A percentile compares a stretch with the other conserved stretches of the same genome.
Conservation (phyloP, 2,113 vertebrate species). For the Lepisosteus osseus region DNA sequence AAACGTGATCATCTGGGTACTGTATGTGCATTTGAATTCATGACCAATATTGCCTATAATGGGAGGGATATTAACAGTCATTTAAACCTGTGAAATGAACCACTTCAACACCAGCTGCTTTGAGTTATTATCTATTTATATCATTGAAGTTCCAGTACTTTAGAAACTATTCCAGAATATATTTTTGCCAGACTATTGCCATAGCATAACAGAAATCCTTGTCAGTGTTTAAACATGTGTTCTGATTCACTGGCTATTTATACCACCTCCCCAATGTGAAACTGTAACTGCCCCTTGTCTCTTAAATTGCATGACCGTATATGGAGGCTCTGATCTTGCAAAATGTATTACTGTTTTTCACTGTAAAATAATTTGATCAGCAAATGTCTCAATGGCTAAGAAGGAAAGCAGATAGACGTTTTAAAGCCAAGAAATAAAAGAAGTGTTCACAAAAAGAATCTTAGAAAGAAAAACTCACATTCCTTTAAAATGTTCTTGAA, state of each 20-base stretch:
- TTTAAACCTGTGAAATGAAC: too few species aligned
- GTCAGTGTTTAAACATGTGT: conserved; percentile 56
- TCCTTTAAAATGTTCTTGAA: not conserved
- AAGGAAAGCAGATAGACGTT: conserved; percentile 24
- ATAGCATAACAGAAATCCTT: conserved; percentile 48
- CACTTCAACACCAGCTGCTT: too few species aligned
- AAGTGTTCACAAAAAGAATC: conserved; percentile 31
- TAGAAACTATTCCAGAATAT: not conserved
- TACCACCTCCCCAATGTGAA: conserved; percentile 27
- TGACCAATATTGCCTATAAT: not conserved
- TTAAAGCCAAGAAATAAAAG: conserved; percentile 19
- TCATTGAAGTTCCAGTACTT: not conserved
- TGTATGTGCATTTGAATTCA: not conserved
- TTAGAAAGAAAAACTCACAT: conserved; percentile 18
- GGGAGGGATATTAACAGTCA: too few species aligned
- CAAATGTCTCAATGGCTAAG: conserved; percentile 9
- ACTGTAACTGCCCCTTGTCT: conserved; percentile 14
- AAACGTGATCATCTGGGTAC: not conserved
- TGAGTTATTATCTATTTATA: not conserved
- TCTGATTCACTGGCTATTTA: conserved; percentile 58
- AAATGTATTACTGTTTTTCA: conserved; percentile 17
- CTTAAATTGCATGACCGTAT: conserved; percentile 20
- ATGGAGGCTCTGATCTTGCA: conserved; percentile 1
- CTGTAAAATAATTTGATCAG: conserved; percentile 9
- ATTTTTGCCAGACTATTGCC: conserved; percentile 41